Conservation (phyloP, 2,113 vertebrate genomes). For the Etheostoma cragini region DNA sequence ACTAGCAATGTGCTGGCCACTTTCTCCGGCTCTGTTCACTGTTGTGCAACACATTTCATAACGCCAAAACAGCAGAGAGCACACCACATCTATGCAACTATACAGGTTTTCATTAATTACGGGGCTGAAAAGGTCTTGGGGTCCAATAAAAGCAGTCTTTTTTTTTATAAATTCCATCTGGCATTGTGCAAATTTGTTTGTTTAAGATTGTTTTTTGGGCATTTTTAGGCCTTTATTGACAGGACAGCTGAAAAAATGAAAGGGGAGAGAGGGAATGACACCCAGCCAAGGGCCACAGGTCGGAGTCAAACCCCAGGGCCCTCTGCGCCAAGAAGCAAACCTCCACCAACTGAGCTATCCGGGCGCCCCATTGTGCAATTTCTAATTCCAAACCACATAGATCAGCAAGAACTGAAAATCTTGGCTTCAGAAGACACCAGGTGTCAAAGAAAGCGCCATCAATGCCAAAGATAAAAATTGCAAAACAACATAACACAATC, state of each 20-base stretch:
- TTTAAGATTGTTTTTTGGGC: too few relatives aligned
- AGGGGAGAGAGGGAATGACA: too few relatives aligned
- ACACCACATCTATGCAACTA: neutral
- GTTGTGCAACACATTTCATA: slow-evolving; percentile 62
- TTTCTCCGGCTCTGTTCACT: slow-evolving; percentile 17
- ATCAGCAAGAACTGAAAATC: neutral
- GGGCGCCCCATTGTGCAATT: neutral
- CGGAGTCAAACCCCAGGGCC: too few relatives aligned
- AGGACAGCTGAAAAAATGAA: too few relatives aligned
- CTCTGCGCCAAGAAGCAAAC: too few relatives aligned
- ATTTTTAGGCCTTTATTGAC: too few relatives aligned
- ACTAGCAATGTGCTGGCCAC: slow-evolving; percentile 48
- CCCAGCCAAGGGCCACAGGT: too few relatives aligned
- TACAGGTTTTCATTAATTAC: neutral
- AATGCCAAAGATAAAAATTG: neutral
- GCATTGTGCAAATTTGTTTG: neutral
- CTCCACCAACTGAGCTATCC: too few relatives aligned
- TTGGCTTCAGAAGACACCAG: neutral
- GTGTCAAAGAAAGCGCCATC: neutral
- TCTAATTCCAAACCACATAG: neutral
- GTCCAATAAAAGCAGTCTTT: neutral
- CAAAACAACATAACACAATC: neutral
- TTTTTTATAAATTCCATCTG: neutral
- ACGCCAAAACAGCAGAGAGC: neutral
- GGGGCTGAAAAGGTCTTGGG: neutral